Evolutionary conservation across 2,113 vertebrate species (phyloP).

Genomic region (Elanoides forficatus): DNA sequence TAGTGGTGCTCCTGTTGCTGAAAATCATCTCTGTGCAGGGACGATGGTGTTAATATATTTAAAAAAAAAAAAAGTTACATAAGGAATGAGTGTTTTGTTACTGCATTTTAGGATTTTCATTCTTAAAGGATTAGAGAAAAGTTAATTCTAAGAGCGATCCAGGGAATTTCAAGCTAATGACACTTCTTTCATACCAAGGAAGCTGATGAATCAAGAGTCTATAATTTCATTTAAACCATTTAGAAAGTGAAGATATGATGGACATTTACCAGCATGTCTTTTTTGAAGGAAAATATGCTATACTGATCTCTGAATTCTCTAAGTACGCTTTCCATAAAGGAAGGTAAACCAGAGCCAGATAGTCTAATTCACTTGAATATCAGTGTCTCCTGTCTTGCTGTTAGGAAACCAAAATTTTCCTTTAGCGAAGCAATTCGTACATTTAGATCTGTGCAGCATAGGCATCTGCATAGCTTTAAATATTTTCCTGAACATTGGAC

Average conservation of each 20-base stretch:
- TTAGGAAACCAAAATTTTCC: background rate
- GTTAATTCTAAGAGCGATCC: background rate
- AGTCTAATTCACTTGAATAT: background rate
- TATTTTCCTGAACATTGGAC: background rate
- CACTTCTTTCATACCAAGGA: background rate
- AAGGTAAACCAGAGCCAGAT: background rate
- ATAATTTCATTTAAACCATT: background rate
- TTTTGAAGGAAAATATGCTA: background rate
- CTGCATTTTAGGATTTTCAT: background rate
- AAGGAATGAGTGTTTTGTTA: background rate
- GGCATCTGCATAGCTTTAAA: background rate
- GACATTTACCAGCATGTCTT: background rate
- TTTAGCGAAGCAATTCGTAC: background rate
- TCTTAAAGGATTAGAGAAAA: background rate
- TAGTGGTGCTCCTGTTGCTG: background rate
- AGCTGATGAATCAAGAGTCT: background rate
- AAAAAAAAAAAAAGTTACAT: background rate
- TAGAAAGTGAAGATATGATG: background rate
- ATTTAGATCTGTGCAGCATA: background rate
- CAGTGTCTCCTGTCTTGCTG: background rate
- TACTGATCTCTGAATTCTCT: background rate
- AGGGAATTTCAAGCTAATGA: background rate
- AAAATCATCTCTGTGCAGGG: background rate
- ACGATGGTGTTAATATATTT: accelerated
- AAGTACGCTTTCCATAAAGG: background rate